Percentiles rank a stretch among this genome's conserved stretches.
These are phyloP conservation scores for Lophochroa leadbeateri DNA, from an alignment of 2,113 vertebrate species.

Conservation along the genomic window DNA sequence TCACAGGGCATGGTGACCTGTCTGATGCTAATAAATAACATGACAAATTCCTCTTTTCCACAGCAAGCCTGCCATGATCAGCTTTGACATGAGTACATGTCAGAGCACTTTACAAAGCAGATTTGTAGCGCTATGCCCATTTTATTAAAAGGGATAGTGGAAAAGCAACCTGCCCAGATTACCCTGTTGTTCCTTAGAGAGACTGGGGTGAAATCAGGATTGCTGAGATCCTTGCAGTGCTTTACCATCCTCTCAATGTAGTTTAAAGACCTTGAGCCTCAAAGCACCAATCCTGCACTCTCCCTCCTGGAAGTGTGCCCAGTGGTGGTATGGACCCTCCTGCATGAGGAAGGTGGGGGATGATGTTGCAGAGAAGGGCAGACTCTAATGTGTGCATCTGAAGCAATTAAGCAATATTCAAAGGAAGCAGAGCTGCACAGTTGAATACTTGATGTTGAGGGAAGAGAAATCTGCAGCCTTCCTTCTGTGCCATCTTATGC, in stretches of 20 bases:
- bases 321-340: not conserved
- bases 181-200: not conserved
- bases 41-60: not conserved
- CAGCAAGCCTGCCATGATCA: not conserved
- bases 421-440: not conserved
- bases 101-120: not conserved
- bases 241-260: not conserved
- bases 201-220: not conserved
- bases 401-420: not conserved
- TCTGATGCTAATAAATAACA: not conserved
- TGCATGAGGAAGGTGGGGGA: not conserved
- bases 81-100: not conserved
- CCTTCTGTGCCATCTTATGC: not conserved
- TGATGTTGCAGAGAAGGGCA: not conserved
- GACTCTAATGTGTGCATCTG: not conserved
- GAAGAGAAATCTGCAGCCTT: not conserved
- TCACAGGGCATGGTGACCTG: not conserved
- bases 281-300: not conserved
- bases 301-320: not conserved
- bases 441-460: rapidly evolving
- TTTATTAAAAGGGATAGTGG: not conserved
- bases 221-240: not conserved
- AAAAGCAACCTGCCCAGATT: not conserved
- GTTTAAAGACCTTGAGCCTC: not conserved
- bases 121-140: not conserved